Conservation (phyloP, 2,113 vertebrate genomes). For the Lucifuga dentata region DNA sequence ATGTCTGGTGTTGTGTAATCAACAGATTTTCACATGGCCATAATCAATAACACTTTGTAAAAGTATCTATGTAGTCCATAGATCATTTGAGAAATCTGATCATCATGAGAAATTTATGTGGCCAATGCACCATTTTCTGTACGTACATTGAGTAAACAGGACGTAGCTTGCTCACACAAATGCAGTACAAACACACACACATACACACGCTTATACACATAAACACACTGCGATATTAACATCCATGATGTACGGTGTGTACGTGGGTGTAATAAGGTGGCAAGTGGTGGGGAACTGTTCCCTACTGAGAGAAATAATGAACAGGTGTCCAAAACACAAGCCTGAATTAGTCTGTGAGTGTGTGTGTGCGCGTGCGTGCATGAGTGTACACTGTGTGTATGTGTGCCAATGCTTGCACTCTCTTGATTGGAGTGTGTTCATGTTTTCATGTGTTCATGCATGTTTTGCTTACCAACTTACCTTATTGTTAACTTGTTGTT, state of each 20-base stretch:
- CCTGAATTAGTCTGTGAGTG: slow-evolving; percentile 29
- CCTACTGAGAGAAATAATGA: slow-evolving; percentile 75
- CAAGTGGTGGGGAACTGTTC: slow-evolving; percentile 40
- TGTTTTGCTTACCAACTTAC: slow-evolving; percentile 25
- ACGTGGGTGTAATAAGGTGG: slow-evolving; percentile 55
- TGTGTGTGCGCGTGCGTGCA: slow-evolving; percentile 10
- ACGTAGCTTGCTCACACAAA: too few relatives aligned
- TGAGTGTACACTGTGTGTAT: too few relatives aligned
- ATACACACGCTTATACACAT: not conserved
- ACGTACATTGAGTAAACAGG: not conserved
- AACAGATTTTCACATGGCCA: slow-evolving; percentile 18
- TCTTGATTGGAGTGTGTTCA: not conserved
- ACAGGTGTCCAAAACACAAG: slow-evolving; percentile 68
- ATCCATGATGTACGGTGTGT: slow-evolving; percentile 37
- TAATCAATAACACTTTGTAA: slow-evolving; percentile 4
- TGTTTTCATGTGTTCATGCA: slow-evolving; percentile 1
- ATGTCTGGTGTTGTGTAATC: not conserved
- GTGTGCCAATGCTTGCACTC: not conserved
- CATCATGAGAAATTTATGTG: too few relatives aligned
- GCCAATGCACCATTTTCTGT: too few relatives aligned
- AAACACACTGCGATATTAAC: not conserved
- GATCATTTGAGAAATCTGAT: too few relatives aligned
- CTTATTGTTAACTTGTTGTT: slow-evolving; percentile 12
- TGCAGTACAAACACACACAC: not conserved
- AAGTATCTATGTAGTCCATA: too few relatives aligned